Base-by-base conservation (phyloP, 2,113 vertebrate species). In the Lepisosteus oculatus region DNA sequence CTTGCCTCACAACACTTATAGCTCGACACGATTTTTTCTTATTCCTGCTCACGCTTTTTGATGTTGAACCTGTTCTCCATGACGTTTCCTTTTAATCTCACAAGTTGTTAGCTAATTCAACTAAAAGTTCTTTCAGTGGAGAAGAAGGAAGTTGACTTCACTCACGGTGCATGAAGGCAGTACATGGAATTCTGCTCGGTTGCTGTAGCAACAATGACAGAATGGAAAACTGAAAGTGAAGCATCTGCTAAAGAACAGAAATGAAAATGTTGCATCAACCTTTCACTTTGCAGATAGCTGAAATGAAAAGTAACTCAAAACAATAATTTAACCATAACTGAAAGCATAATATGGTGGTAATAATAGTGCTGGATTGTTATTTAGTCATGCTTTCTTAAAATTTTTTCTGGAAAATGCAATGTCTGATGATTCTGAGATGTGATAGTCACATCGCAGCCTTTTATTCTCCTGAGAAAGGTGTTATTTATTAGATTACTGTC, bases 171-270 rank as follows among this genome's bases (percentile, higher is more conserved):
- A 55, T 2, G 11, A 42, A 51, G 57, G 62, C 43, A 55, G 13
- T 9, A 4, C 69, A 57, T 11, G n/a, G 6, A 41, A 61, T 9
- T 29, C 17, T 71, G 45, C 43, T 11, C 8, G 43, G 44, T 61
- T 54, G 41, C 62, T 66, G n/a, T 57, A 47, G 42, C 17, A 14
- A 72, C n/a, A 65, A 54, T 68, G 67, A 61, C 9, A 17, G 63
- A 61, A 51, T 73, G 43, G 65, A 61, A 73, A 67, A 68, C 55
- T 42, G 6, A 42, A 61, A 8, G 43, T 61, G 12, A 29, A 61
- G 29, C 54, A 47, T 68, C n/a, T 68, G 15, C 8, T 55, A 13
- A 29, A 55, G 1, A 42, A 55, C 44, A 47, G 51, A 54, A 54
- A 55, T 29, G 15, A 13, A 68, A 43, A 7, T 54, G n/a, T 68